phyloP scores from a whole-genome alignment of 2,888 invertebrate genomes.

The Dioctria rufipes region DNA sequence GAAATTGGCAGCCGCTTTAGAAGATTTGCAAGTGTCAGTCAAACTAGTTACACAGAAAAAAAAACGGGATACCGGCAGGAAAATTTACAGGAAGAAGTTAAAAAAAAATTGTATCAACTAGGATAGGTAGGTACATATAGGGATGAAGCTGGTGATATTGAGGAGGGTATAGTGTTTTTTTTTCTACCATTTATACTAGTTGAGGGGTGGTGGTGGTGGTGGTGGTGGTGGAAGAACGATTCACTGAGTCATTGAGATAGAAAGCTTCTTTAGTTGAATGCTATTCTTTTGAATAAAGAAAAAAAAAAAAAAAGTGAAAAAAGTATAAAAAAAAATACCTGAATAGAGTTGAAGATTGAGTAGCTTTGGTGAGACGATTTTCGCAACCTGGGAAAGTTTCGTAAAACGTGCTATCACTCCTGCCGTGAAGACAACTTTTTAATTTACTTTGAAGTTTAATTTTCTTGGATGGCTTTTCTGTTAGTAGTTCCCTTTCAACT shows the following conservation, averaged over 20 bases:
- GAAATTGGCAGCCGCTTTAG: slow-evolving; percentile 57
- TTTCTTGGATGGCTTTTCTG: slow-evolving; percentile 47
- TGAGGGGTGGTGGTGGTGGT: background rate
- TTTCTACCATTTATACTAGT: too few relatives aligned
- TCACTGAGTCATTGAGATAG: slow-evolving; percentile 49
- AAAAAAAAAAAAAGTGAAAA: slow-evolving; percentile 12
- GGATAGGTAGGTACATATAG: background rate
- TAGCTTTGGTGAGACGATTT: slow-evolving; percentile 43
- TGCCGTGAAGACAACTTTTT: slow-evolving; percentile 48
- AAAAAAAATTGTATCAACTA: slow-evolving; percentile 46
- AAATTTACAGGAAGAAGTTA: slow-evolving; percentile 41
- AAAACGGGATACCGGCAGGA: slow-evolving; percentile 45
- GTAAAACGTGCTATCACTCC: slow-evolving; percentile 48
- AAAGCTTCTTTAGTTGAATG: slow-evolving; percentile 44
- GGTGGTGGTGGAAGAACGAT: slow-evolving; percentile 24
- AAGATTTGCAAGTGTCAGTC: slow-evolving; percentile 55
- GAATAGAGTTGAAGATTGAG: slow-evolving; percentile 49
- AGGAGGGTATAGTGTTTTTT: too few relatives aligned
- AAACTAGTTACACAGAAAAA: slow-evolving; percentile 31
- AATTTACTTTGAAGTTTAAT: slow-evolving; percentile 51
- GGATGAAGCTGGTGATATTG: too few relatives aligned
- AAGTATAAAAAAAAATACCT: slow-evolving; percentile 19
- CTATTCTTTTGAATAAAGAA: slow-evolving; percentile 2
- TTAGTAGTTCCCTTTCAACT: slow-evolving; percentile 12
- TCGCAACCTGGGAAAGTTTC: slow-evolving; percentile 46